A percentile compares a stretch with the other conserved stretches of the same genome.
Conservation (phyloP, 2,797 vertebrate genomes). For the Sebastes miniatus region DNA sequence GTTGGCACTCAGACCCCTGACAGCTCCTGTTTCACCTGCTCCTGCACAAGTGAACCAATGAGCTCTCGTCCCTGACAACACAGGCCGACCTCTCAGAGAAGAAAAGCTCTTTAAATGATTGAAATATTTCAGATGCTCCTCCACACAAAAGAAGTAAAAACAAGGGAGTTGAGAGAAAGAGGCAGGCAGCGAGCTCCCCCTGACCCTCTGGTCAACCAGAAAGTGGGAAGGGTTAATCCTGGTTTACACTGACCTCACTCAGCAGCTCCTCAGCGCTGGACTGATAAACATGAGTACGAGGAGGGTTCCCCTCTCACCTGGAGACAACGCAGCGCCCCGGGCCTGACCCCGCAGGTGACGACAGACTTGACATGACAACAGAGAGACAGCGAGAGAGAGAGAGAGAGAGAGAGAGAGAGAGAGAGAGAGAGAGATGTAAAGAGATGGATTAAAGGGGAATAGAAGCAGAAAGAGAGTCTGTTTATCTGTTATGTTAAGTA, state of each 20-base stretch:
- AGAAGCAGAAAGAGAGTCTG: slow-evolving; percentile 5
- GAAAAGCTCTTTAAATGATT: slow-evolving; percentile 63
- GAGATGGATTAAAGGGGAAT: background rate
- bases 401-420: background rate
- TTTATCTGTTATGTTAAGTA: background rate
- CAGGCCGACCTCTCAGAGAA: slow-evolving; percentile 8
- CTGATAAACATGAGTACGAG: slow-evolving; percentile 52
- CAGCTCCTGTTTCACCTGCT: slow-evolving; percentile 58
- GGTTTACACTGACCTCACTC: slow-evolving; percentile 69
- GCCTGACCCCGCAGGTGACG: slow-evolving; percentile 46
- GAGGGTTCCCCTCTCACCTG: slow-evolving; percentile 60
- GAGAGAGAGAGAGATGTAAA: background rate
- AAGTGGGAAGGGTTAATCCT: slow-evolving; percentile 71
- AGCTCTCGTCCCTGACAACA: background rate
- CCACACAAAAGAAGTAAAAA: slow-evolving; percentile 67
- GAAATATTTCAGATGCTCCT: slow-evolving; percentile 66
- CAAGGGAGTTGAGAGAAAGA: slow-evolving; percentile 41
- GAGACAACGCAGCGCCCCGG: slow-evolving; percentile 28
- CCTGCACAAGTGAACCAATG: slow-evolving; percentile 1
- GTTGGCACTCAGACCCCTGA: background rate
- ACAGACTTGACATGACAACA: slow-evolving; percentile 37
- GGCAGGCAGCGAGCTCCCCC: slow-evolving; percentile 12
- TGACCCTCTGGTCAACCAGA: slow-evolving; percentile 71
- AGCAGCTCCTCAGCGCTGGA: slow-evolving; percentile 54
- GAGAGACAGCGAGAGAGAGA: background rate